Percentiles rank a stretch among this genome's conserved stretches.
Evolutionary conservation across 2,888 invertebrate genomes (phyloP).

Genomic region (Sycophila texana): DNA sequence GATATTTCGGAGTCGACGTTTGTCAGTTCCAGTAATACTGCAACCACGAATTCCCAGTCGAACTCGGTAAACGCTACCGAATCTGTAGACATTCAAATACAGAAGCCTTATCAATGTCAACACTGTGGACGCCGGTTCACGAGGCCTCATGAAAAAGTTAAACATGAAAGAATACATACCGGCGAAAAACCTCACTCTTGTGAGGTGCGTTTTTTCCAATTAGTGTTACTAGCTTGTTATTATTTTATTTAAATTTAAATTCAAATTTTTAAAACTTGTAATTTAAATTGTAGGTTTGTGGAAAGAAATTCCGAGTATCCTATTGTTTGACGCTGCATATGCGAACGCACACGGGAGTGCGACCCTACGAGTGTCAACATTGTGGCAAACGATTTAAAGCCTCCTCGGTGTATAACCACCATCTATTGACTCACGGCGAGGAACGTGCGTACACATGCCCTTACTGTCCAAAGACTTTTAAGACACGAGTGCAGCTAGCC

Average conservation of each 20-base stretch:
- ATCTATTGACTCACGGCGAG: slow-evolving; percentile 85
- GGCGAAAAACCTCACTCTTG: slow-evolving; percentile 88
- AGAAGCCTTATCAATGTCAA: slow-evolving; percentile 82
- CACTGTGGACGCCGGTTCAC: slow-evolving; percentile 85
- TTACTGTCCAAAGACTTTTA: slow-evolving; percentile 87
- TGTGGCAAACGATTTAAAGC: slow-evolving; percentile 87
- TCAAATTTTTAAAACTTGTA: slow-evolving; percentile 12
- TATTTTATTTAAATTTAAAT: neutral
- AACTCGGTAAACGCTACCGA: neutral
- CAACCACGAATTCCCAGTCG: neutral
- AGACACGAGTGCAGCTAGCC: slow-evolving; percentile 86
- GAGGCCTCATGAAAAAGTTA: slow-evolving; percentile 88
- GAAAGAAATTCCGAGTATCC: slow-evolving; percentile 87
- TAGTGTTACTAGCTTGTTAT: neutral
- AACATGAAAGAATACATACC: slow-evolving; percentile 90
- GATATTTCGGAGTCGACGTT: slow-evolving; percentile 2
- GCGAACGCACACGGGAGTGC: slow-evolving; percentile 86
- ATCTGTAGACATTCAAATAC: slow-evolving; percentile 52
- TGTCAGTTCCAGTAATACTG: neutral
- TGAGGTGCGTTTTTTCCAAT: slow-evolving; percentile 72
- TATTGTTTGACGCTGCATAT: slow-evolving; percentile 88
- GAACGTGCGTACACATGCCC: slow-evolving; percentile 87
- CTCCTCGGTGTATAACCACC: slow-evolving; percentile 87
- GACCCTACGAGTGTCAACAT: slow-evolving; percentile 85
- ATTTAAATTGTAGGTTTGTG: slow-evolving; percentile 79